A percentile compares a stretch with the other conserved stretches of the same genome.
phyloP scores from a whole-genome alignment of 1,140 invertebrate genomes.

The Drosophila mayri region DNA sequence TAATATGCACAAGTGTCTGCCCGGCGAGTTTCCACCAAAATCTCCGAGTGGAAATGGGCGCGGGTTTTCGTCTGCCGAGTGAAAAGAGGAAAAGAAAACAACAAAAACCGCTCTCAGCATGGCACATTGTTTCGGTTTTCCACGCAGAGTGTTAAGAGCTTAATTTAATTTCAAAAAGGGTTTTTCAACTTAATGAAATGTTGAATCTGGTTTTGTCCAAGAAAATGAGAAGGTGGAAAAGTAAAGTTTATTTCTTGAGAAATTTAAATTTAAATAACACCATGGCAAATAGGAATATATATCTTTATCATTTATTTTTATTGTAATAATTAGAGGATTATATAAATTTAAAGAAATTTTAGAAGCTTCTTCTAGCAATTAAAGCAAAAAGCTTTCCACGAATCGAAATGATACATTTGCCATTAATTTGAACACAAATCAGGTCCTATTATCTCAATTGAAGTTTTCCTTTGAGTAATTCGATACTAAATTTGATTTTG shows the following conservation, averaged over 20 bases:
- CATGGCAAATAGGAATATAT: background rate
- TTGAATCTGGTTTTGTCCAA: slow-evolving; percentile 24
- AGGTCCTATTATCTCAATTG: slow-evolving; percentile 41
- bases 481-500: slow-evolving; percentile 30
- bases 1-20: slow-evolving; percentile 81
- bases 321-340: background rate
- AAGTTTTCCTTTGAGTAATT: slow-evolving; percentile 49
- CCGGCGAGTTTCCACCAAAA: slow-evolving; percentile 40
- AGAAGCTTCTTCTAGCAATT: slow-evolving; percentile 4
- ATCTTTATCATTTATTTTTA: background rate
- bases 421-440: slow-evolving; percentile 33
- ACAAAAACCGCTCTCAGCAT: slow-evolving; percentile 37
- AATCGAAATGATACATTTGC: background rate
- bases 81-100: slow-evolving; percentile 39
- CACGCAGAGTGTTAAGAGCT: slow-evolving; percentile 39
- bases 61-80: slow-evolving; percentile 29
- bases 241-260: too few relatives aligned
- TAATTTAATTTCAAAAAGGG: slow-evolving; percentile 61
- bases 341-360: background rate
- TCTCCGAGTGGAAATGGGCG: slow-evolving; percentile 50
- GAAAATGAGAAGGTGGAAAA: slow-evolving; percentile 3
- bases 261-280: background rate
- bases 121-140: slow-evolving; percentile 69
- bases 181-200: slow-evolving; percentile 44
- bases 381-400: background rate